phyloP scores from a whole-genome alignment of 2,888 invertebrate genomes.

The Tupiocoris notatus region DNA sequence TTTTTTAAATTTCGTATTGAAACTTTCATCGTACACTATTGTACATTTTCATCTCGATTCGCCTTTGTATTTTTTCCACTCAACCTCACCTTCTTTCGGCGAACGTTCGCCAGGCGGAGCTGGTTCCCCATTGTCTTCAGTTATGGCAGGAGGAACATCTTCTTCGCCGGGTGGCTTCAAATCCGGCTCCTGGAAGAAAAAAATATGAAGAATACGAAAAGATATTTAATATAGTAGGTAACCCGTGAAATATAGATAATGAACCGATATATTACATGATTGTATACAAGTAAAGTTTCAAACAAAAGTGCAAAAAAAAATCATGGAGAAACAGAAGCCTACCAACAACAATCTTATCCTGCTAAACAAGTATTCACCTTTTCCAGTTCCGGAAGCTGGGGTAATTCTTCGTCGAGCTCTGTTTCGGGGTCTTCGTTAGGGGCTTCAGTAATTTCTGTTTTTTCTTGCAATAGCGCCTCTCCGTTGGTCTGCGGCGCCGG shows the following conservation, averaged over 20 bases:
- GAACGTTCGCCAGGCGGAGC: slow-evolving; percentile 37
- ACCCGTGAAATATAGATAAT: no score
- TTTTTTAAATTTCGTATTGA: no score
- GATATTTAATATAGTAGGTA: no score
- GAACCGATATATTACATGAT: no score
- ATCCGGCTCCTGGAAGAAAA: background rate
- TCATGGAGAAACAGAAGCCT: no score
- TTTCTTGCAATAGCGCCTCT: background rate
- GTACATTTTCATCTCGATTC: no score
- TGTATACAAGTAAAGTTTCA: no score
- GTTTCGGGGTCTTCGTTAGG: slow-evolving; percentile 4
- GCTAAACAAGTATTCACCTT: slow-evolving; percentile 48
- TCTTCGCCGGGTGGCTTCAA: slow-evolving; percentile 27
- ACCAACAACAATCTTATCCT: no score
- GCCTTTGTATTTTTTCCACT: no score
- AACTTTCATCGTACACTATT: no score
- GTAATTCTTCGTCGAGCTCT: background rate
- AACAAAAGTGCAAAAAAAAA: no score
- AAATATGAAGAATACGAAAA: no score
- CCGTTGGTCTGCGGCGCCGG: slow-evolving; percentile 9
- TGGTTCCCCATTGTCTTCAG: slow-evolving; percentile 28
- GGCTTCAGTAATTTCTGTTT: background rate
- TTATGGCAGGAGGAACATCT: slow-evolving; percentile 4
- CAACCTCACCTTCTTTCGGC: slow-evolving; percentile 37
- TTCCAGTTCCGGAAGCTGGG: background rate